Evolutionary conservation across 2,888 invertebrate species (phyloP), one percentile per base, ranked within the genome.

Genomic region (Pammene fasciana): DNA sequence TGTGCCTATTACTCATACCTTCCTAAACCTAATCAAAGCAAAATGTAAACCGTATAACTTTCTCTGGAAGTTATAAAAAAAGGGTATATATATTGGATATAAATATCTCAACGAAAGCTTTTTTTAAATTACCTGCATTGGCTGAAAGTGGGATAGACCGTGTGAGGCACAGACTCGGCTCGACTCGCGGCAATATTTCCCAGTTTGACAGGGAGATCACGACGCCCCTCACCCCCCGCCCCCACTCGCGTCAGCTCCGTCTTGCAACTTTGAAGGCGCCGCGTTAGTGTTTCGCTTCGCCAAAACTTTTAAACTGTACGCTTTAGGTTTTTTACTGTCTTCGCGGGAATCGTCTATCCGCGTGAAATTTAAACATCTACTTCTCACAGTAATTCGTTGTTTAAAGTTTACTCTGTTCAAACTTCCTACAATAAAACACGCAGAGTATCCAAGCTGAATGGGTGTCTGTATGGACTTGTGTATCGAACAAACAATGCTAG

Each of bases 261-360:
- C 86, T 86, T 83, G 80, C 83, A 89, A 92, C 86, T 90, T 90
- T 86, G 77, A 78, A 82, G 82, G 85, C 85, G 84, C 80, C 82
- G 75, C 78, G 84, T 84, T 75, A 86, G 84, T 87, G 84, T 86
- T 86, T 85, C 86, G 82, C 81, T 76, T 84, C 78, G 82, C 76
- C 79, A 82, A 86, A 89, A 90, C 82, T 90, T 90, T 90, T 84
- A 87, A 90, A 89, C 87, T 87, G 84, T 83, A 85, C 89, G 87
- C 87, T 90, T 88, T 86, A 82, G 83, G 82, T 88, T 87, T 88
- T 89, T 89, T 90, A 90, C 90, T 90, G 87, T 91, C 86, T 89
- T 84, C 84, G 75, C 79, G 79, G 79, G 79, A 73, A 79, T 84
- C 81, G 77, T 84, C 79, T 86, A 82, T 86, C 82, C 81, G 83